Evolutionary conservation across 1,140 invertebrate genomes (phyloP), one percentile per base, ranked within the genome.

Genomic region (Meloidogyne exigua): DNA sequence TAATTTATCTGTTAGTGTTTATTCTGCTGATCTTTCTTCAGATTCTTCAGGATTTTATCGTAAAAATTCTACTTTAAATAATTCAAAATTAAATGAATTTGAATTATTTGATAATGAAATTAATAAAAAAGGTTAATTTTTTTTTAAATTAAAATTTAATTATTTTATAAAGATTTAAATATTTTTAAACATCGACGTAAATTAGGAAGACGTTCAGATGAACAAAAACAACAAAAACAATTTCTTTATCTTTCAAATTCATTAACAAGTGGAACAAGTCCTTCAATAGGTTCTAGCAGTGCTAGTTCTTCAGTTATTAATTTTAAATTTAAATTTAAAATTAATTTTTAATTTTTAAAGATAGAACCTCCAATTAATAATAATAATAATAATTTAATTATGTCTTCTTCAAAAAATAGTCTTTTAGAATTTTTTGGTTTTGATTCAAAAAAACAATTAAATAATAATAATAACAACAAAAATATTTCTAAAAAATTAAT

Each of bases 1-100:
- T 67, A 28, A 21, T 25, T 63, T 76, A 64, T 65, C 75, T 10
- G 68, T 76, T n/a, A 76, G 75, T 44, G 39, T 69, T 21, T 76
- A 76, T 63, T 76, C 75, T 18, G 69, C 75, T 39, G 75, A 76
- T 76, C 68, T 76, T 57, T 76, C 75, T n/a, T 76, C 75, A 7
- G 75, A 76, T 44, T 42, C 75, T 21, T 71, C 68, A 39, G 57
- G 62, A 12, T 49, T 63, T 76, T 42, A 69, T 11, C 42, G 23
- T 26, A 28, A 23, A 76, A 73, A 75, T 76, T 15, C 18, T 63
- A 26, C 12, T 32, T 57, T 25, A 62, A 68, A 28, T 65, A 63
- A 44, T 71, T 42, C 36, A 71, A 68, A 36, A 67, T 67, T 67
- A 21, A 15, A n/a, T 15, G 18, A 67, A 67, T 26, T 13, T 26